phyloP scores from a whole-genome alignment of 2,113 vertebrate genomes.

The Puma concolor region DNA sequence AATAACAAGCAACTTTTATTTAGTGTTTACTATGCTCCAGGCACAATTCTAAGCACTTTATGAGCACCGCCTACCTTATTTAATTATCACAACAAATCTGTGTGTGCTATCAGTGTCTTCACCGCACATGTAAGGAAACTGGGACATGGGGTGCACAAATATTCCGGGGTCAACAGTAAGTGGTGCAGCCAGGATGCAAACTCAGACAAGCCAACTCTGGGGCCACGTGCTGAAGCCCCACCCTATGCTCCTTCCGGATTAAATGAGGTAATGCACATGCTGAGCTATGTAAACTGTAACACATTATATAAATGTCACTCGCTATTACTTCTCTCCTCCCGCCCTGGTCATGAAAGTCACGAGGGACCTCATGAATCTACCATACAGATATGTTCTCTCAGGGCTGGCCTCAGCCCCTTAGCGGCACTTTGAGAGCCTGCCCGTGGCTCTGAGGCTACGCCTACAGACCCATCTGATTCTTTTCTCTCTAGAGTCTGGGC shows the following conservation, averaged over 20 bases:
- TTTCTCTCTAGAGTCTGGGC: not conserved
- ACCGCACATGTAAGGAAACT: accelerated
- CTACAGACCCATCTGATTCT: not conserved
- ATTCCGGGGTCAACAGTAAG: not conserved
- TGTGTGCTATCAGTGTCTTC: not conserved
- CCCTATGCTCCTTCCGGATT: conserved; percentile 47
- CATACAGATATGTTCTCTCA: not conserved
- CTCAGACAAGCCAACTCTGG: not conserved
- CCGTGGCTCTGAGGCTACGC: not conserved
- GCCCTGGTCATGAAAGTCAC: conserved; percentile 26
- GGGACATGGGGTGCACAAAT: not conserved
- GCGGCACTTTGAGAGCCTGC: not conserved
- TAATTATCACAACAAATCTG: not conserved
- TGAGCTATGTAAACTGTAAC: conserved; percentile 29
- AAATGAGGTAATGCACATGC: conserved; percentile 52
- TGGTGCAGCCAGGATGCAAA: not conserved
- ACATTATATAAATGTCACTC: conserved; percentile 66
- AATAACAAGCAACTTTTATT: conserved; percentile 48
- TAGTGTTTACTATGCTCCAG: conserved; percentile 57
- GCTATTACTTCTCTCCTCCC: conserved; percentile 53
- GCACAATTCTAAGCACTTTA: conserved; percentile 7
- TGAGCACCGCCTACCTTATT: not conserved
- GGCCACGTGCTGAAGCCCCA: conserved; percentile 8
- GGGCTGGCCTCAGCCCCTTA: not conserved
- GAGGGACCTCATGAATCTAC: conserved; percentile 37